Base-by-base conservation (phyloP, 1,140 invertebrate species). In the Pogonomyrmex barbatus region DNA sequence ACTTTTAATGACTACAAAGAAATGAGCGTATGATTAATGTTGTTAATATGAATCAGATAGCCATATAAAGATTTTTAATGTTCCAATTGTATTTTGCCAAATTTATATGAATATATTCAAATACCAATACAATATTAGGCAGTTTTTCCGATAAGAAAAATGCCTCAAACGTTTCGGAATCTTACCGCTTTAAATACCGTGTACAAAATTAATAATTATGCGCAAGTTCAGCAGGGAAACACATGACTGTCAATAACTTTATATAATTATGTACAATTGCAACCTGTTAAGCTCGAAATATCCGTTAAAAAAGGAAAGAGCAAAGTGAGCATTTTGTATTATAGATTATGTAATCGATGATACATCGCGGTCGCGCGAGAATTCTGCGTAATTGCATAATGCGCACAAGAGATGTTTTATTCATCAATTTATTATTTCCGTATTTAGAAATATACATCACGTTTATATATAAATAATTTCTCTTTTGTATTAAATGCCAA, bases 311-410 rank as follows among this genome's bases (percentile, higher is more conserved):
- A 62, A 24, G 12, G 9, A 3, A 24, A 47, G 12, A 1, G 17
- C 30, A 12, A 65, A 68, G 24, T 12, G 14, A 4, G 9, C 8
- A 70, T 12, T 45, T 0, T 14, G 9, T 10, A 54, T 70, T 63
- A 12, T 2, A 24, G 3, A 42, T 68, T 70, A 71, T 14, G 39
- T 33, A 70, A 81, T 30, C 39, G n/a, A 56, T 12, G 50, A 70
- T 56, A 56, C 12, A 2, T 47, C 42, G 63, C 14, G 4, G 54
- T 12, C 14, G 14, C n/a, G n/a, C 70, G 2, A 45, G 12, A 81
- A 81, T 68, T 81, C 17, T 45, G 14, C 9, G 24, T 47, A 81
- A 58, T 71, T 81, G 8, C n/a, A 52, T 67, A 67, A 79, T 30
- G 47, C 36, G 2, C n/a, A 42, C 10, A 39, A 65, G 42, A 4